Evolutionary conservation across 2,797 vertebrate species (phyloP).

Genomic region (Cyprinodon diabolis): DNA sequence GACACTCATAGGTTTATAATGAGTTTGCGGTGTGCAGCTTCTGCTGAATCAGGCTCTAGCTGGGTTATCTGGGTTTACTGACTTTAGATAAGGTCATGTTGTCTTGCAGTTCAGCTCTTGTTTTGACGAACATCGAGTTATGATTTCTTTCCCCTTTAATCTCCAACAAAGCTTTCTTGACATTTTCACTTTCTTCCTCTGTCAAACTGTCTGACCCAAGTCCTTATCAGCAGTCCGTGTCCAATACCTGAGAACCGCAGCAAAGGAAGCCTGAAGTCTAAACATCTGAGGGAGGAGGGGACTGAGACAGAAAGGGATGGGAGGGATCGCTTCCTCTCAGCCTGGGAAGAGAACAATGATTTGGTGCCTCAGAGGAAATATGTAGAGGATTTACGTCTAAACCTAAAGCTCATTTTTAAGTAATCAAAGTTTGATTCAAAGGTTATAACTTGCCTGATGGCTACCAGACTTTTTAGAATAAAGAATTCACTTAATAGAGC

Average conservation of each 20-base stretch:
- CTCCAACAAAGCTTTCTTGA: not conserved
- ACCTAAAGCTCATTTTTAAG: constrained; percentile 23
- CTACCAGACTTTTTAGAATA: not conserved
- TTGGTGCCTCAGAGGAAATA: constrained; percentile 57
- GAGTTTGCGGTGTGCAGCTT: constrained; percentile 8
- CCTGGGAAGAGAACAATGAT: constrained; percentile 66
- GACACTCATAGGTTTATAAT: constrained; percentile 12
- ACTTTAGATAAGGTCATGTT: constrained; percentile 15
- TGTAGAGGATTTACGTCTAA: constrained; percentile 39
- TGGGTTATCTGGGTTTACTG: constrained; percentile 47
- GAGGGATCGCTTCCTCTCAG: constrained; percentile 67
- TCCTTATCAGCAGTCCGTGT: constrained; percentile 20
- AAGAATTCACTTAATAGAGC: not conserved
- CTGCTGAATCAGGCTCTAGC: constrained; percentile 13
- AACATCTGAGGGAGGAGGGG: constrained; percentile 64
- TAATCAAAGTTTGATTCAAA: not conserved
- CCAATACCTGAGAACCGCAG: constrained; percentile 54
- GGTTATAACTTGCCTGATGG: not conserved
- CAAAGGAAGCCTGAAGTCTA: constrained; percentile 57
- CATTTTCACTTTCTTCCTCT: constrained; percentile 8
- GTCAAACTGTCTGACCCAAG: constrained; percentile 8
- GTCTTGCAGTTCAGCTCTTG: constrained; percentile 25
- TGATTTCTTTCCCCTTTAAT: not conserved
- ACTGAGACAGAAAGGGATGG: constrained; percentile 58
- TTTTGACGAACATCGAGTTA: constrained; percentile 33